Conservation (phyloP, 2,797 vertebrate species). For the Buphagus erythrorhynchus region DNA sequence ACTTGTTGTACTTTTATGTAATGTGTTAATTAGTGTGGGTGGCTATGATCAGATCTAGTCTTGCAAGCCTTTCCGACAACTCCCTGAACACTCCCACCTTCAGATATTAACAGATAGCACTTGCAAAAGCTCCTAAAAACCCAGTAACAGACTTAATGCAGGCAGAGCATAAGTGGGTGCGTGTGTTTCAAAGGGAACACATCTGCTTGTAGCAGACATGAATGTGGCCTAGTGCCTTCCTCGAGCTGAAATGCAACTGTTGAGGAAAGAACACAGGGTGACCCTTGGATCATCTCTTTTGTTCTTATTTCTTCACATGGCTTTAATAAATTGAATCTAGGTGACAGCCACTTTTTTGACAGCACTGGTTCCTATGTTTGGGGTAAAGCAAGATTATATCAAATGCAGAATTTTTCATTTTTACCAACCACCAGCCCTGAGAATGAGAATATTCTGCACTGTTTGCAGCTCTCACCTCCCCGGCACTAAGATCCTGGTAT, state of each 20-base stretch:
- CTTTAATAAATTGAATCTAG: background rate
- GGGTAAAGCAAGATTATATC: background rate
- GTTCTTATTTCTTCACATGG: background rate
- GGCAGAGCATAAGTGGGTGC: background rate
- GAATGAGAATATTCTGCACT: background rate
- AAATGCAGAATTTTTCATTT: background rate
- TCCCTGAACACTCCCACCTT: slow-evolving; percentile 55
- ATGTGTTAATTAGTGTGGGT: slow-evolving; percentile 65
- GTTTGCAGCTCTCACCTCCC: background rate
- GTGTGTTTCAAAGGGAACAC: background rate
- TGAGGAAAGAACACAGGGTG: background rate
- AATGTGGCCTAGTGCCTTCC: background rate
- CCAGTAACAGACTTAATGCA: background rate
- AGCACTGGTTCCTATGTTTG: background rate
- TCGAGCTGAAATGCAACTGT: background rate
- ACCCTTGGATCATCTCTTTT: background rate
- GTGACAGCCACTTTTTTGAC: background rate
- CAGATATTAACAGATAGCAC: slow-evolving; percentile 58
- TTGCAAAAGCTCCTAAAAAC: slow-evolving; percentile 46
- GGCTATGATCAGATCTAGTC: slow-evolving; percentile 51
- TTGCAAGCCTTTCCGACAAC: slow-evolving; percentile 57
- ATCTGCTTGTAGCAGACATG: background rate
- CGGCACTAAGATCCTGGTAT: background rate
- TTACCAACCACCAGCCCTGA: background rate
- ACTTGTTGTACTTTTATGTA: slow-evolving; percentile 54